phyloP scores from a whole-genome alignment of 2,797 vertebrate genomes.

The Pseudochaenichthys georgianus region DNA sequence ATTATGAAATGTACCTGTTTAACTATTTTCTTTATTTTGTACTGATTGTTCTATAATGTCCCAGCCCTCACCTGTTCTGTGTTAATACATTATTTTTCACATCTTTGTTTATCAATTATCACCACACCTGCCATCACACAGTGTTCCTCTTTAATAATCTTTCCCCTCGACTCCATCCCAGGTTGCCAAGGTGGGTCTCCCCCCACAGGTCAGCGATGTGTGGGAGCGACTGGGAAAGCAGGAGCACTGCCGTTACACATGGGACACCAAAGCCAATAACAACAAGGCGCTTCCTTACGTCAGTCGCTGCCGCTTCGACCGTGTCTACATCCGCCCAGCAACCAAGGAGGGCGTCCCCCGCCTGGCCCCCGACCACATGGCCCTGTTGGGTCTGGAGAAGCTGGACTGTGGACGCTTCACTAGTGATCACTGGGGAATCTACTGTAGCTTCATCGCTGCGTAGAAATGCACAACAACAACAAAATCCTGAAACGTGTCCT shows the following conservation, averaged over 20 bases:
- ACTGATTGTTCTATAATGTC: no score
- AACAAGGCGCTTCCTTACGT: conserved; percentile 84
- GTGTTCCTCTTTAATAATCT: background rate
- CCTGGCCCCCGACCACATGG: conserved; percentile 89
- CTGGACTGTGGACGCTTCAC: conserved; percentile 93
- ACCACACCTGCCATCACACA: background rate
- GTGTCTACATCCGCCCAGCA: conserved; percentile 87
- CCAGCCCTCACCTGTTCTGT: no score
- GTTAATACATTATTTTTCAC: no score
- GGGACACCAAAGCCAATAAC: conserved; percentile 93
- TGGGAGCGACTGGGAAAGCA: conserved; percentile 92
- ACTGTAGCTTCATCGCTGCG: conserved; percentile 85
- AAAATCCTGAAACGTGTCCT: background rate
- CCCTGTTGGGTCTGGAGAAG: conserved; percentile 93
- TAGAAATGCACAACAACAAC: conserved; percentile 22
- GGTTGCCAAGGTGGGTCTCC: conserved; percentile 90
- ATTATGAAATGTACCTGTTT: no score
- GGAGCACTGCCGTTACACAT: conserved; percentile 93
- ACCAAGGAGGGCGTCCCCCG: conserved; percentile 63
- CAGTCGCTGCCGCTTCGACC: conserved; percentile 92
- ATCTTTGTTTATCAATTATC: background rate
- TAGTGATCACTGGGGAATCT: conserved; percentile 97
- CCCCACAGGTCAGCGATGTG: conserved; percentile 85
- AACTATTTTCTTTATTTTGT: no score
- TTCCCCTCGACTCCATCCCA: conserved; percentile 57